A percentile compares a stretch with the other conserved stretches of the same genome.
Conservation (phyloP, 2,888 invertebrate species). For the Uloborus plumipes region DNA sequence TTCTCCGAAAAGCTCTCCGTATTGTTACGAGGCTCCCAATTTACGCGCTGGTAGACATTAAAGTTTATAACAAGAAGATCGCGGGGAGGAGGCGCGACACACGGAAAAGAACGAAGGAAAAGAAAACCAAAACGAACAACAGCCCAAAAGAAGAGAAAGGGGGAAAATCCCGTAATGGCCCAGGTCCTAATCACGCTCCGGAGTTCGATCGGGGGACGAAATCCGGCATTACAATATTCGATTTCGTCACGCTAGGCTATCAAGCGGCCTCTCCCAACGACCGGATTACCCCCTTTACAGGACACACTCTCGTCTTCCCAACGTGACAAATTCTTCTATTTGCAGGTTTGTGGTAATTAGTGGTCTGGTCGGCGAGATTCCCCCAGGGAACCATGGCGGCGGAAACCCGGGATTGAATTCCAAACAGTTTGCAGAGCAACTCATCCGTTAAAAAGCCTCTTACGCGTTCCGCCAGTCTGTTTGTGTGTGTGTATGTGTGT, state of each 20-base stretch:
- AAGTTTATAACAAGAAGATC: constrained; percentile 57
- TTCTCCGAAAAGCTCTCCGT: constrained; percentile 2
- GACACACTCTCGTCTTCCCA: constrained; percentile 8
- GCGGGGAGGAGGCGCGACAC: constrained; percentile 10
- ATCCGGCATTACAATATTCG: constrained; percentile 64
- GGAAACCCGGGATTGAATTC: constrained; percentile 54
- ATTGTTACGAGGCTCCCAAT: constrained; percentile 28
- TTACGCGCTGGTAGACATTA: constrained; percentile 59
- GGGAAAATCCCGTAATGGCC: constrained; percentile 43
- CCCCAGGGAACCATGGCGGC: constrained; percentile 21
- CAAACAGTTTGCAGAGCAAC: constrained; percentile 55
- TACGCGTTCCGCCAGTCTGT: background rate
- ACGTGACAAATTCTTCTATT: constrained; percentile 64
- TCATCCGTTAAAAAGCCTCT: constrained; percentile 61
- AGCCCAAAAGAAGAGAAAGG: constrained; percentile 22
- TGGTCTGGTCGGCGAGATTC: constrained; percentile 23
- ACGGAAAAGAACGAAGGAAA: constrained; percentile 6
- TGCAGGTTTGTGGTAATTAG: constrained; percentile 63
- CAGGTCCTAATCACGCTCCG: constrained; percentile 51
- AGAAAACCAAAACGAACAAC: constrained; percentile 13
- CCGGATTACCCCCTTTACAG: constrained; percentile 23
- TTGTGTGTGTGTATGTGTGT: constrained; percentile 7
- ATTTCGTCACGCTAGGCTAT: constrained; percentile 61
- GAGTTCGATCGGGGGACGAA: constrained; percentile 48
- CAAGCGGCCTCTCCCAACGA: constrained; percentile 28